Conservation (phyloP, 2,888 invertebrate genomes). For the Andrena fulva region DNA sequence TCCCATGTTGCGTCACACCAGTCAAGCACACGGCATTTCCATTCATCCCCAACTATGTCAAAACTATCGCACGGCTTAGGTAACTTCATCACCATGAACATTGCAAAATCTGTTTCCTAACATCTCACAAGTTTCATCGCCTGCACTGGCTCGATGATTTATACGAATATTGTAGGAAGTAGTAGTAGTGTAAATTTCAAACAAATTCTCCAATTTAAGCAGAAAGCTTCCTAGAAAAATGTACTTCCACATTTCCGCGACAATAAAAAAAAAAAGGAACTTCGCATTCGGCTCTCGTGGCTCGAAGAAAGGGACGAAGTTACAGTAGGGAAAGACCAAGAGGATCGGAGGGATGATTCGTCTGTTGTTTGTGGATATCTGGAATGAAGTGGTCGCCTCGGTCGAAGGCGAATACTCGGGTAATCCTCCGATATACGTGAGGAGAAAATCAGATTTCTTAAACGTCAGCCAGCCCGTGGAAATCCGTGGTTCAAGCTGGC, state of each 20-base stretch:
- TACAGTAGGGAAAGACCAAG: slow-evolving; percentile 28
- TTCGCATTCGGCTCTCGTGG: slow-evolving; percentile 8
- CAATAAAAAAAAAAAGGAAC: neutral
- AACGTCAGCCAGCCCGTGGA: slow-evolving; percentile 73
- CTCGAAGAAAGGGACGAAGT: slow-evolving; percentile 28
- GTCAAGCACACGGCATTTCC: neutral
- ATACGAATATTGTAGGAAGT: too few relatives aligned
- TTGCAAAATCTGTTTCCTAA: too few relatives aligned
- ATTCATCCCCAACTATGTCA: neutral
- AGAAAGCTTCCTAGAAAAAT: neutral
- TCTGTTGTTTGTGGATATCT: slow-evolving; percentile 76
- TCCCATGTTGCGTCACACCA: neutral
- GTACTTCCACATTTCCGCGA: neutral
- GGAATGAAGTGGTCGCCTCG: slow-evolving; percentile 77
- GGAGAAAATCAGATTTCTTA: slow-evolving; percentile 81
- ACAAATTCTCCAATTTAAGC: too few relatives aligned
- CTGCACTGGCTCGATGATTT: too few relatives aligned
- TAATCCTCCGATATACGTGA: slow-evolving; percentile 81
- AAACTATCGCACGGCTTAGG: too few relatives aligned
- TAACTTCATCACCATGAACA: too few relatives aligned
- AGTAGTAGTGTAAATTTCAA: too few relatives aligned
- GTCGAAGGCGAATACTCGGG: slow-evolving; percentile 72
- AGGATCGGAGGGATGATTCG: slow-evolving; percentile 64
- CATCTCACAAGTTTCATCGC: too few relatives aligned
- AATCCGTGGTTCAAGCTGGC: slow-evolving; percentile 58